Evolutionary conservation across 2,888 invertebrate species (phyloP).

Genomic region (Mechanitis messenoides): DNA sequence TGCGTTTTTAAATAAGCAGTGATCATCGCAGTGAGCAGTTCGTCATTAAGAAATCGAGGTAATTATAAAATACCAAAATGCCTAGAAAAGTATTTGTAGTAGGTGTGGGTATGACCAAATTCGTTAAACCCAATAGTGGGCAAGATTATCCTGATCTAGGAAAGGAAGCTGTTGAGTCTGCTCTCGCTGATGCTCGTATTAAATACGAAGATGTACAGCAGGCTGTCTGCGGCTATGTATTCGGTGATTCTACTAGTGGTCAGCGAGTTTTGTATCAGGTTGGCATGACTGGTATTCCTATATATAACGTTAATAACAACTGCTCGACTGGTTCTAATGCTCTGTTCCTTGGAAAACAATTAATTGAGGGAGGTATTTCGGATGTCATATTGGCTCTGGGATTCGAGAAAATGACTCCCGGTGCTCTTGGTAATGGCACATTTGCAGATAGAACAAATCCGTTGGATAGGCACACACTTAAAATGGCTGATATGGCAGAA

Average conservation of each 20-base stretch:
- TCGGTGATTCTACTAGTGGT: slow-evolving; percentile 96
- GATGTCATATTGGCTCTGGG: slow-evolving; percentile 95
- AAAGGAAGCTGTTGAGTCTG: slow-evolving; percentile 93
- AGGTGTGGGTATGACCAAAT: slow-evolving; percentile 99
- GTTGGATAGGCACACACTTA: slow-evolving; percentile 89
- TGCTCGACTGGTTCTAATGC: slow-evolving; percentile 98
- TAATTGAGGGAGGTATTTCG: slow-evolving; percentile 90
- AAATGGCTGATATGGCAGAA: slow-evolving; percentile 90
- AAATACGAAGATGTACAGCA: slow-evolving; percentile 87
- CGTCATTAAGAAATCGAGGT: slow-evolving; percentile 49
- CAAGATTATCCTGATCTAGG: slow-evolving; percentile 97
- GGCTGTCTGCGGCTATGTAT: slow-evolving; percentile 95
- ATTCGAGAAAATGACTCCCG: slow-evolving; percentile 98
- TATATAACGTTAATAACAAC: slow-evolving; percentile 99
- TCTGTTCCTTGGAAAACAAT: slow-evolving; percentile 91
- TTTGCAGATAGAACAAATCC: slow-evolving; percentile 91
- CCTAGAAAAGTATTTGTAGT: slow-evolving; percentile 87
- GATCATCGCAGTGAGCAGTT: slow-evolving; percentile 38
- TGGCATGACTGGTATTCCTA: slow-evolving; percentile 97
- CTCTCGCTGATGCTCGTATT: slow-evolving; percentile 88
- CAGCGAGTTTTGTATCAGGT: slow-evolving; percentile 96
- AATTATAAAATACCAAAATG: slow-evolving; percentile 62
- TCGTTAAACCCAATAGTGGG: slow-evolving; percentile 93
- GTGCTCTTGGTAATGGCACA: slow-evolving; percentile 85
- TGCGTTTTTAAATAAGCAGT: slow-evolving; percentile 36